Evolutionary conservation across 2,113 vertebrate genomes (phyloP), one percentile per base, ranked within the genome.

Genomic region (Rhombomys opimus): DNA sequence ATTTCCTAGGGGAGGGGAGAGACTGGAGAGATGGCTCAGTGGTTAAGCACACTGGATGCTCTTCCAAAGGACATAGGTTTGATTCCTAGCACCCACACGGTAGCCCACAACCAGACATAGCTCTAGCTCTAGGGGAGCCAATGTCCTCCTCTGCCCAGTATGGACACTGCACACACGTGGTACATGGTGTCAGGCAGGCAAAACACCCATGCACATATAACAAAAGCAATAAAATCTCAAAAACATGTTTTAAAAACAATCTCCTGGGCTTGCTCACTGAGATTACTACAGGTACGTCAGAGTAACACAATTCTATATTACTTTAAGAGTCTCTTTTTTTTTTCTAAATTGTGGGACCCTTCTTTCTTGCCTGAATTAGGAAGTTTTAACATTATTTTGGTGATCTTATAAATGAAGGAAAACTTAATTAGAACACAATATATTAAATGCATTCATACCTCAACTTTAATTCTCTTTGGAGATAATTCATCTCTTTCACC

Each of bases 401-500:
- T 87, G 50, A 88, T 82, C 61, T 91, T 78, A 84, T 72, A 90
- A 61, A 1, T 87, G 10, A 88, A 92, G 23, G 25, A 93, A 78
- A 76, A 12, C 85, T 50, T 72, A 95, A 46, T 96, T 88, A 95
- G 75, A 90, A 86, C 59, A 94, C 52, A 87, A 98, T 67, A 86
- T 57, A 80, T 82, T 97, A 95, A 95, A 97, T 72, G 54, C 81
- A 54, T 91, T 8, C 85, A 80, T 98, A 99, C 99, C 99, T 99
- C 99, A 15, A 99, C 99, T 98, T 99, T 99, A 96, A 99, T 99
- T 97, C 99, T 99, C 97, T 99, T 99, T 7, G 99, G 99, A 41
- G 99, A 99, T 70, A 99, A 99, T 96, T 99, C 99, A 91, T 99
- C 99, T 98, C 99, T 98, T 95, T 99, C 99, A 91, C 99, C 99